These are phyloP conservation scores for Pyxicephalus adspersus DNA, from an alignment of 2,113 vertebrate genomes.

Conservation along the genomic window DNA sequence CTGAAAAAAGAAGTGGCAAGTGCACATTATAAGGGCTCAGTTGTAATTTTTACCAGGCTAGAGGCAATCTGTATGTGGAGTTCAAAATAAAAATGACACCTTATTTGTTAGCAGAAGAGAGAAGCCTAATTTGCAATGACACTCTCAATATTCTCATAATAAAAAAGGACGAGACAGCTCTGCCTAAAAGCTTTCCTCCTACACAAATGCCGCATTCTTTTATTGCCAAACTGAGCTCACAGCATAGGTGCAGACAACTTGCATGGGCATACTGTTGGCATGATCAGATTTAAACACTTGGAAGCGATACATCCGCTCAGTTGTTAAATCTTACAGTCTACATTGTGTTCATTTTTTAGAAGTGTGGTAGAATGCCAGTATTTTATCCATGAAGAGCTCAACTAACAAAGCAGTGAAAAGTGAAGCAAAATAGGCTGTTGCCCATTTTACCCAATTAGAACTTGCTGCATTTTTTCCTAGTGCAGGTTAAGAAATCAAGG, in stretches of 20 bases:
- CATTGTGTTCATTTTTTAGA: not conserved
- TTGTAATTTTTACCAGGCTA: no score
- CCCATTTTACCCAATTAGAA: no score
- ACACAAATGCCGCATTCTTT: slow-evolving; percentile 15
- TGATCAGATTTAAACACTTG: not conserved
- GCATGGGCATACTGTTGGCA: slow-evolving; percentile 34
- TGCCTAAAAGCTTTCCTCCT: slow-evolving; percentile 42
- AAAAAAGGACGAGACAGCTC: slow-evolving; percentile 27
- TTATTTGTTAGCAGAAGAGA: slow-evolving; percentile 24
- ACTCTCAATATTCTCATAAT: slow-evolving; percentile 11
- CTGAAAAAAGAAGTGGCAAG: no score
- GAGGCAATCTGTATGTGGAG: slow-evolving; percentile 20
- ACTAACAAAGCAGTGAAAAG: not conserved
- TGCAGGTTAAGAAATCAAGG: no score
- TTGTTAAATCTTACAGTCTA: not conserved
- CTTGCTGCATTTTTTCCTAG: no score
- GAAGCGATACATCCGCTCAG: not conserved
- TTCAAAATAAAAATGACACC: slow-evolving; percentile 5
- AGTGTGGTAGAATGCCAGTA: not conserved
- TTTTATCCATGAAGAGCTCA: slow-evolving; percentile 3
- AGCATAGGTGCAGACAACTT: slow-evolving; percentile 32
- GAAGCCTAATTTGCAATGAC: slow-evolving; percentile 39
- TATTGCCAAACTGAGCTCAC: slow-evolving; percentile 11
- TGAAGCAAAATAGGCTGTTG: no score
- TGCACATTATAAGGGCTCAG: no score